phyloP scores from a whole-genome alignment of 2,888 invertebrate genomes.

The Dynastes tityus region DNA sequence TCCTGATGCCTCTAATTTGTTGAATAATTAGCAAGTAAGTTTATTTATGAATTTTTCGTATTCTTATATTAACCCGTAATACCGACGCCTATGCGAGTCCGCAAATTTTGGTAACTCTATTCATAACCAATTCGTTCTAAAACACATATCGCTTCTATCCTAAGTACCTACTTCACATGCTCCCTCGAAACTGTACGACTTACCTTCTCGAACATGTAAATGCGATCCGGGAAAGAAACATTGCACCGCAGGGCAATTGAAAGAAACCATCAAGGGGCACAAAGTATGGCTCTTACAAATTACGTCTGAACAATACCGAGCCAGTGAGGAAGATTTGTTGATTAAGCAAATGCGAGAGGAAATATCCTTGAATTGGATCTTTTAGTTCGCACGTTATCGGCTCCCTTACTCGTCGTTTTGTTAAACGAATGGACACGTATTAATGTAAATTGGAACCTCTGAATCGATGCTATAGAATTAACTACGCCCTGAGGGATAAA shows the following conservation, averaged over 20 bases:
- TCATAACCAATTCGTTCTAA: too few species aligned
- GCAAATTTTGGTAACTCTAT: too few species aligned
- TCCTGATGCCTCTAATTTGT: too few species aligned
- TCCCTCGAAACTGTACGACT: not conserved
- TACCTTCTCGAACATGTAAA: not conserved
- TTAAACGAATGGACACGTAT: not conserved
- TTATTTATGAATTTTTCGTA: too few species aligned
- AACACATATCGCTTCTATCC: too few species aligned
- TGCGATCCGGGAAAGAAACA: not conserved
- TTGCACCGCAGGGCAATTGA: not conserved
- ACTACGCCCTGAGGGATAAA: not conserved
- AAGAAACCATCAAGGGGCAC: not conserved
- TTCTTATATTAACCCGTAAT: too few species aligned
- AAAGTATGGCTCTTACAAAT: constrained; percentile 10
- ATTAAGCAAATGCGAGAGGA: constrained; percentile 23
- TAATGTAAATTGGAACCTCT: not conserved
- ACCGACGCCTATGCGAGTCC: too few species aligned
- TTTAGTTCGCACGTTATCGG: not conserved
- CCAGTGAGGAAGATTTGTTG: constrained; percentile 25
- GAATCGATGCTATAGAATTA: not conserved
- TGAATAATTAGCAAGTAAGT: too few species aligned
- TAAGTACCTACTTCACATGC: not conserved
- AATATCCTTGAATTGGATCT: constrained; percentile 7
- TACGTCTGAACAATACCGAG: constrained; percentile 25
- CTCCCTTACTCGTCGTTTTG: not conserved